Evolutionary conservation across 1,140 invertebrate species (phyloP).

Genomic region (Temnothorax curvispinosus): DNA sequence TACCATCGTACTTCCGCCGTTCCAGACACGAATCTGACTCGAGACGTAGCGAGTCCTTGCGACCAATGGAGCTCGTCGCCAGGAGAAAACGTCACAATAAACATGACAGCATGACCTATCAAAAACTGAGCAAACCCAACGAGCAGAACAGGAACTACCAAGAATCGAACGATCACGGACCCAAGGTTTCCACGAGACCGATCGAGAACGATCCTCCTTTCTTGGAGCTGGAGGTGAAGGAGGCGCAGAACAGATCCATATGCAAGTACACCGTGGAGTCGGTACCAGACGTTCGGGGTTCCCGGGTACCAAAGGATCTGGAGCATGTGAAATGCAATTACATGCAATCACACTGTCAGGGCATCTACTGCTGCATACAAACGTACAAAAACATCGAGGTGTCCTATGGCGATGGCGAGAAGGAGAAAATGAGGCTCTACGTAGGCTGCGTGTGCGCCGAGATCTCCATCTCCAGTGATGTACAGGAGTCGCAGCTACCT

Average conservation of each 20-base stretch:
- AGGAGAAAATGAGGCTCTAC: constrained; percentile 50
- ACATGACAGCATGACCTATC: neutral
- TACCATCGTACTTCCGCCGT: neutral
- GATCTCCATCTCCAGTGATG: neutral
- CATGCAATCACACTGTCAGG: constrained; percentile 68
- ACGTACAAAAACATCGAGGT: constrained; percentile 67
- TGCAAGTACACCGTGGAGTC: constrained; percentile 72
- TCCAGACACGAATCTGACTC: neutral
- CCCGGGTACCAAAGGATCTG: constrained; percentile 50
- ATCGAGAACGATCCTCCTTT: too few species aligned
- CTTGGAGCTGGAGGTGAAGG: constrained; percentile 58
- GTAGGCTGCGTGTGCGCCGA: constrained; percentile 73
- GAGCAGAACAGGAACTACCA: neutral
- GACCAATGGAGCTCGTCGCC: neutral
- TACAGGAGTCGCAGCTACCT: neutral
- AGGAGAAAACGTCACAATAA: constrained; percentile 20
- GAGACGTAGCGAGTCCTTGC: neutral
- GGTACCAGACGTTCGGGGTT: constrained; percentile 42
- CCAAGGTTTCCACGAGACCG: too few species aligned
- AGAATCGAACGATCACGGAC: too few species aligned
- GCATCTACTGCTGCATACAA: constrained; percentile 71
- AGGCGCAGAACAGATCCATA: constrained; percentile 67
- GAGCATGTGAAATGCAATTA: constrained; percentile 71
- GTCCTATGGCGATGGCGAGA: constrained; percentile 43
- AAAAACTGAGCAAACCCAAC: neutral